Percentiles rank a stretch among this genome's conserved stretches.
Evolutionary conservation across 30 jellyfish, hydroid and myxozoan species (phyloP).

Genomic region (Rhopilema esculentum): DNA sequence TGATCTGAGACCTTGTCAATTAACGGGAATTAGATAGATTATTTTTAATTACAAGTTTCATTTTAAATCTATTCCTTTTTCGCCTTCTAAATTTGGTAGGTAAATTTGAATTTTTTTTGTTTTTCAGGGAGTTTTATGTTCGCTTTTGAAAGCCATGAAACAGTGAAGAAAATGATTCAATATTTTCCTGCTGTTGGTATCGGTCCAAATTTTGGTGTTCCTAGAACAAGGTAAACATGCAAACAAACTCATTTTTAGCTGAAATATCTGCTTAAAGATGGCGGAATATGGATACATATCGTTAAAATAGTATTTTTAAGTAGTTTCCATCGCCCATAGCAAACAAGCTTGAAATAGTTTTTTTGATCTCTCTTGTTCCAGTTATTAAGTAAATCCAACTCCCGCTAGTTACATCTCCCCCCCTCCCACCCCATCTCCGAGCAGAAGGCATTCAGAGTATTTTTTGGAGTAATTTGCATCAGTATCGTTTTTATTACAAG

Average conservation of each 20-base stretch:
- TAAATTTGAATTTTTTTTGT: not conserved
- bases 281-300: no score
- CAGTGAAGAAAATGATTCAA: constrained; percentile 83
- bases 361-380: no score
- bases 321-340: no score
- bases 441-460: no score
- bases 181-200: constrained; percentile 93
- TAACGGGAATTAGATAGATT: not conserved
- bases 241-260: not conserved
- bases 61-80: not conserved
- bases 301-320: not conserved
- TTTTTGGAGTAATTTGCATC: no score
- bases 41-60: not conserved
- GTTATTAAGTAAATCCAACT: no score
- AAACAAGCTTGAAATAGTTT: no score
- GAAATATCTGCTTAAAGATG: no score
- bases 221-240: constrained; percentile 79
- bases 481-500: no score
- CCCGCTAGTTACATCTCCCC: no score
- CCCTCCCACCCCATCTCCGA: no score
- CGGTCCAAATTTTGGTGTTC: constrained; percentile 85
- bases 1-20: not conserved
- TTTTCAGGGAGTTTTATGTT: constrained; percentile 88
- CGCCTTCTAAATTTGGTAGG: not conserved
- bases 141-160: constrained; percentile 89